Evolutionary conservation across 2,888 invertebrate genomes (phyloP).

Genomic region (Metopia argyrocephala): DNA sequence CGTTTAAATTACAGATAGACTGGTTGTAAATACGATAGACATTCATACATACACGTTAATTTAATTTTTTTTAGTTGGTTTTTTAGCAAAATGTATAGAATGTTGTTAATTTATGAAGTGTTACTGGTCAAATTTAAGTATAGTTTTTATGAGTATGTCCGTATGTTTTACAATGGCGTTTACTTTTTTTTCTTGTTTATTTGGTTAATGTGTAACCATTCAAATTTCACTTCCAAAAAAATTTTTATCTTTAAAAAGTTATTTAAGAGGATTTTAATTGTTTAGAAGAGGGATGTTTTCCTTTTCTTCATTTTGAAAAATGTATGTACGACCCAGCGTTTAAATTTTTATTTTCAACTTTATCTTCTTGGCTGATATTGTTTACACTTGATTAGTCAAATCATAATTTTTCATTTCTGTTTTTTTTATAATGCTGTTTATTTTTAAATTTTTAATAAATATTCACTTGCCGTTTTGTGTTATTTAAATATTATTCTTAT

Average conservation of each 20-base stretch:
- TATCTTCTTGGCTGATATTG: constrained; percentile 22
- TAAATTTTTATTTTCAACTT: constrained; percentile 14
- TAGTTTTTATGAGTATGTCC: background rate
- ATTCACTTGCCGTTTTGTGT: background rate
- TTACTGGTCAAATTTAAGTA: constrained; percentile 10
- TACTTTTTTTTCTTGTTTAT: constrained; percentile 8
- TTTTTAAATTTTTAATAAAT: background rate
- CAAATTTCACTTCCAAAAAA: no score
- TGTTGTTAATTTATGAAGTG: constrained; percentile 17
- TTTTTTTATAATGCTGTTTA: background rate
- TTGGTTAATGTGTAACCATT: no score
- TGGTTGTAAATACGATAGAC: no score
- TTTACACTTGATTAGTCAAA: constrained; percentile 32
- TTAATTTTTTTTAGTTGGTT: constrained; percentile 14
- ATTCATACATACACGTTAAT: constrained; percentile 13
- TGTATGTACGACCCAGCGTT: no score
- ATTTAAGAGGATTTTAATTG: background rate
- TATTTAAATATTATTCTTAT: background rate
- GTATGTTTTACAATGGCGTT: constrained; percentile 4
- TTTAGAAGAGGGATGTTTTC: constrained; percentile 51
- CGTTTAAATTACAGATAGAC: no score
- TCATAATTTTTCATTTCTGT: constrained; percentile 4
- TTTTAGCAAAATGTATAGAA: no score
- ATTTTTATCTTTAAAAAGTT: no score
- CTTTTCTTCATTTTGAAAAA: constrained; percentile 13